A percentile compares a stretch with the other conserved stretches of the same genome.
Evolutionary conservation across 2,113 vertebrate genomes (phyloP).

Genomic region (Oreochromis spilurus): DNA sequence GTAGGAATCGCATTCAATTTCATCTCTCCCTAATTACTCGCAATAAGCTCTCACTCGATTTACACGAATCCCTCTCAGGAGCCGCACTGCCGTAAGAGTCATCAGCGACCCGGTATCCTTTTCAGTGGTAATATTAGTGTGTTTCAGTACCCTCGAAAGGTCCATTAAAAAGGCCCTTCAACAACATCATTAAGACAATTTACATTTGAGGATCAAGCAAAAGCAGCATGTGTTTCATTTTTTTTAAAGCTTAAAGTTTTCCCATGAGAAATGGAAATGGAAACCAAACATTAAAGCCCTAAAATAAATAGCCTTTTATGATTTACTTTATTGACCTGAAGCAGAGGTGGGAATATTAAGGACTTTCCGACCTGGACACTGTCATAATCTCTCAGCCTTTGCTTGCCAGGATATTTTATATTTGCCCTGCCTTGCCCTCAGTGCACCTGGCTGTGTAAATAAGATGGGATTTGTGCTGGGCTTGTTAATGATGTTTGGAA

Average conservation of each 20-base stretch:
- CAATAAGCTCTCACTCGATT: constrained; percentile 43
- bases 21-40: constrained; percentile 61
- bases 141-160: constrained; percentile 43
- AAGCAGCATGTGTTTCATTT: constrained; percentile 30
- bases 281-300: constrained; percentile 51
- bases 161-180: constrained; percentile 35
- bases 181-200: constrained; percentile 55
- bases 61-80: constrained; percentile 35
- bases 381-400: constrained; percentile 26
- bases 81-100: not conserved
- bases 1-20: constrained; percentile 57
- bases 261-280: constrained; percentile 58
- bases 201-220: constrained; percentile 50
- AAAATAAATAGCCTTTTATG: constrained; percentile 53
- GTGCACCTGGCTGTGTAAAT: constrained; percentile 48
- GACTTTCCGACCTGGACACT: constrained; percentile 44
- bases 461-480: constrained; percentile 10
- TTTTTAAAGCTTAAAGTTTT: constrained; percentile 22
- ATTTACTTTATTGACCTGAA: constrained; percentile 57
- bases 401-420: constrained; percentile 38
- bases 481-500: constrained; percentile 47
- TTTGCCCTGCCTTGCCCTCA: constrained; percentile 23
- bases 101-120: constrained; percentile 8
- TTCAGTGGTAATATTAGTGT: constrained; percentile 24
- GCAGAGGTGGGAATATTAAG: constrained; percentile 55